Conservation (phyloP, 1,140 invertebrate species). For the Pseudomyrmex gracilis region DNA sequence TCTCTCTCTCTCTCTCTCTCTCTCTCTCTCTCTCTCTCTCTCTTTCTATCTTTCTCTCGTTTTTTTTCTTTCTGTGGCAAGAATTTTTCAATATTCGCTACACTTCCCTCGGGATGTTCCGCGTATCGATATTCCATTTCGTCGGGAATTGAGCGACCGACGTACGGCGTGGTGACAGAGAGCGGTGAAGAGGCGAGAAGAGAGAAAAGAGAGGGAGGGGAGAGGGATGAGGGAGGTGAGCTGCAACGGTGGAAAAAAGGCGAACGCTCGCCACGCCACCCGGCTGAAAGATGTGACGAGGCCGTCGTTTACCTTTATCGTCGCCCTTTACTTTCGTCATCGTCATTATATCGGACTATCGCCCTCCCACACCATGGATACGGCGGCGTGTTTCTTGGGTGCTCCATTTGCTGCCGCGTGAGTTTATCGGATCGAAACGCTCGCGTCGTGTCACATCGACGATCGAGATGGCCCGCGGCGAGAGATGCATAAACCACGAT, state of each 20-base stretch:
- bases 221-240: too few species aligned
- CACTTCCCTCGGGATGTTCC: conserved; percentile 69
- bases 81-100: conserved; percentile 75
- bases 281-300: conserved; percentile 69
- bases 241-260: conserved; percentile 37
- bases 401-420: conserved; percentile 18
- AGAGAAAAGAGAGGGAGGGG: conserved; percentile 4
- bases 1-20: background rate
- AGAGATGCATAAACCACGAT: conserved; percentile 25
- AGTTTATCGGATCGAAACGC: conserved; percentile 45
- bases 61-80: conserved; percentile 67
- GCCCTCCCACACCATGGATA: background rate
- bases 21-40: background rate
- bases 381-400: conserved; percentile 20
- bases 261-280: conserved; percentile 44
- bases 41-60: background rate
- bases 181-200: background rate
- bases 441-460: conserved; percentile 22
- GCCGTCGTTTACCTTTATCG: conserved; percentile 72
- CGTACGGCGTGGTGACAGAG: conserved; percentile 66
- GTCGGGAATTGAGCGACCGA: conserved; percentile 70
- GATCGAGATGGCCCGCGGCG: conserved; percentile 35
- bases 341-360: conserved; percentile 65
- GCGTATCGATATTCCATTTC: conserved; percentile 75
- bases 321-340: conserved; percentile 57